Percentiles rank a stretch among this genome's conserved stretches.
Conservation (phyloP, 2,797 vertebrate species). For the Crotalus adamanteus region DNA sequence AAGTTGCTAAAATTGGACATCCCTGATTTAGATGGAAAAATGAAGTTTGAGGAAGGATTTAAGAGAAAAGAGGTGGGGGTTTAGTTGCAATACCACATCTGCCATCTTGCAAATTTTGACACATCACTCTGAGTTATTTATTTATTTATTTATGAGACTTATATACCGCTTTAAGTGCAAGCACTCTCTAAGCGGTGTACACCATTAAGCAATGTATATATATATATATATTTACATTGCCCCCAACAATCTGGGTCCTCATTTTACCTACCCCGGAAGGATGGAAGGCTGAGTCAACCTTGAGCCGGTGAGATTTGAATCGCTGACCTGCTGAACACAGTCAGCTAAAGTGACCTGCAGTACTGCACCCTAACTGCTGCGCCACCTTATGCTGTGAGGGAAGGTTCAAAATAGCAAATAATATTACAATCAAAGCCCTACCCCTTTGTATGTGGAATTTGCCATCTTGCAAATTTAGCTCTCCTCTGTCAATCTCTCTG, state of each 20-base stretch:
- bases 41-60: background rate
- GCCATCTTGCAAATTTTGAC: background rate
- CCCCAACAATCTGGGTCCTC: too few species aligned
- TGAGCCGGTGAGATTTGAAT: too few species aligned
- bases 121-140: background rate
- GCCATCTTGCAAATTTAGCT: background rate
- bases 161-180: too few species aligned
- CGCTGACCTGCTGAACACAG: too few species aligned
- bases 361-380: too few species aligned
- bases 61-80: background rate
- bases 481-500: background rate
- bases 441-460: background rate
- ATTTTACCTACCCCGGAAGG: too few species aligned
- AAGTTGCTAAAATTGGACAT: background rate
- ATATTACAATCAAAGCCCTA: background rate
- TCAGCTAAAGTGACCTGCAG: too few species aligned
- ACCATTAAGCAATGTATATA: too few species aligned
- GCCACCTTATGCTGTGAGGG: background rate
- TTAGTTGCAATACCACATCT: background rate
- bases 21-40: background rate
- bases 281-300: too few species aligned
- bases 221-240: too few species aligned
- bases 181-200: too few species aligned
- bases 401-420: background rate
- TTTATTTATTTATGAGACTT: too few species aligned